phyloP scores from a whole-genome alignment of 2,888 invertebrate species.

The Chymomyza caudatula region DNA sequence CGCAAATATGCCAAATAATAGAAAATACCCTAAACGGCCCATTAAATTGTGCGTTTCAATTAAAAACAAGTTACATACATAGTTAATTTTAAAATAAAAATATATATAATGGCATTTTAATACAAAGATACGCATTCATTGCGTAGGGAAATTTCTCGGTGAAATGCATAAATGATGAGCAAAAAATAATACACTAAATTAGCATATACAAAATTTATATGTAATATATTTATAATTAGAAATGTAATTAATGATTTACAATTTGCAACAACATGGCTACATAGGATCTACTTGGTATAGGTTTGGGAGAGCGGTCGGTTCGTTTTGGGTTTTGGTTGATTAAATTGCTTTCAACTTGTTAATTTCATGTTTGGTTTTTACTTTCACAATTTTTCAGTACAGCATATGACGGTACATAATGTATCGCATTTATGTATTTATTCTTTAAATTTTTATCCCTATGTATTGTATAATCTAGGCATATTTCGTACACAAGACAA shows the following conservation, averaged over 20 bases:
- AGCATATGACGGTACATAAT: neutral
- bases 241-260: conserved; percentile 47
- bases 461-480: conserved; percentile 25
- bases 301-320: neutral
- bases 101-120: neutral
- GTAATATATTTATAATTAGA: neutral
- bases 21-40: neutral
- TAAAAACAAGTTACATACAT: neutral
- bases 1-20: neutral
- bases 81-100: neutral
- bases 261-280: conserved; percentile 54
- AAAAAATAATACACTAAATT: neutral
- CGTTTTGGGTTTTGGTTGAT: neutral
- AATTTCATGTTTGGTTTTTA: neutral
- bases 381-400: neutral
- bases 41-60: neutral
- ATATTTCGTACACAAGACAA: conserved; percentile 40
- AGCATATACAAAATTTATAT: neutral
- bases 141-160: neutral
- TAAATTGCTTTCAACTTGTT: neutral
- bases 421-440: neutral
- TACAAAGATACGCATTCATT: neutral
- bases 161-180: neutral
- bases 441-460: conserved; percentile 40
- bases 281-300: neutral